phyloP scores from a whole-genome alignment of 1,140 invertebrate genomes.

The Pseudobourletiella spinata region DNA sequence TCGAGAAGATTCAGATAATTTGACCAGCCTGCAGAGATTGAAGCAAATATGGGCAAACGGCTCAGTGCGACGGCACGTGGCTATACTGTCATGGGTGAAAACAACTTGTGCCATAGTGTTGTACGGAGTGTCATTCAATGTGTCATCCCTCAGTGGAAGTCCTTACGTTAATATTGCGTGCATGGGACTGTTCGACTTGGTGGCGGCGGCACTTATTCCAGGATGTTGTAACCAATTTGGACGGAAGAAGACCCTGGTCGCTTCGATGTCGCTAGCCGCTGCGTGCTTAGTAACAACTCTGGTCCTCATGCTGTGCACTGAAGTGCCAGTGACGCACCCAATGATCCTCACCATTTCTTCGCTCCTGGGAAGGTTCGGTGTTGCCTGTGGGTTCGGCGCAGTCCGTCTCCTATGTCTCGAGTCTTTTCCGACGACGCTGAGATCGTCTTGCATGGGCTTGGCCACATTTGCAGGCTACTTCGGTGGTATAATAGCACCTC shows the following conservation, averaged over 20 bases:
- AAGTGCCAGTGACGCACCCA: background rate
- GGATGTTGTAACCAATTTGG: slow-evolving; percentile 19
- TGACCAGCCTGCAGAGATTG: background rate
- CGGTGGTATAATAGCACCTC: slow-evolving; percentile 1
- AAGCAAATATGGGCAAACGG: slow-evolving; percentile 9
- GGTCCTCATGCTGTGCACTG: background rate
- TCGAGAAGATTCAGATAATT: background rate
- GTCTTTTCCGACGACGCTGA: background rate
- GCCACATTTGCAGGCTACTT: slow-evolving; percentile 11
- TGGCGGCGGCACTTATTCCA: slow-evolving; percentile 2
- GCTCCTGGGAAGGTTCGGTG: slow-evolving; percentile 1
- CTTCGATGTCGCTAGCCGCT: background rate
- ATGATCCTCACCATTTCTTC: background rate
- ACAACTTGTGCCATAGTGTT: slow-evolving; percentile 14
- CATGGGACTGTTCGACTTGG: slow-evolving; percentile 7
- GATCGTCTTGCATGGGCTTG: background rate
- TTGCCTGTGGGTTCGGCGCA: background rate
- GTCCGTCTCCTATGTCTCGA: background rate
- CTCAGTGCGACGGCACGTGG: slow-evolving; percentile 6
- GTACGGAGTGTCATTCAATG: slow-evolving; percentile 23
- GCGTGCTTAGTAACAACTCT: slow-evolving; percentile 4
- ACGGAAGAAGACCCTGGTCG: slow-evolving; percentile 9
- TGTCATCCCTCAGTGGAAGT: slow-evolving; percentile 22
- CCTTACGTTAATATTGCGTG: slow-evolving; percentile 24
- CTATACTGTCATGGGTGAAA: slow-evolving; percentile 14